phyloP scores from a whole-genome alignment of 2,797 vertebrate species.

The Brotula barbata region DNA sequence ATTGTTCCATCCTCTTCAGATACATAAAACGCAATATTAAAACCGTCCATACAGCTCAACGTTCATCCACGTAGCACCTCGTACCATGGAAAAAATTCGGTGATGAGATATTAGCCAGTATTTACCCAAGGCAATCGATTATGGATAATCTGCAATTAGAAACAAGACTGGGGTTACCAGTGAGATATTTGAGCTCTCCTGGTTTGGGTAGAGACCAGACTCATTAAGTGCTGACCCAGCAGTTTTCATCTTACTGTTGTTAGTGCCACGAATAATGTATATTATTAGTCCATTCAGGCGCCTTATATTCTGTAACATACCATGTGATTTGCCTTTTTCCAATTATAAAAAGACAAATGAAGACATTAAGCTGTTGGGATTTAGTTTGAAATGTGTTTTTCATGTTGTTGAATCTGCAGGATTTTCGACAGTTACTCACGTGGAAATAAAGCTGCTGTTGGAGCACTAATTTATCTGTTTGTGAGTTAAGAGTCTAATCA shows the following conservation, averaged over 20 bases:
- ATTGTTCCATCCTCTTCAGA: no score
- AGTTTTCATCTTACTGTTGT: constrained; percentile 45
- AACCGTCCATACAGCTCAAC: no score
- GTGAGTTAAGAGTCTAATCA: no score
- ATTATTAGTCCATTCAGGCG: constrained; percentile 1
- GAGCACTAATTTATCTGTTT: no score
- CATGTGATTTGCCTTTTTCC: constrained; percentile 46
- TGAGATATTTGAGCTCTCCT: constrained; percentile 39
- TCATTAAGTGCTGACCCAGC: constrained; percentile 27
- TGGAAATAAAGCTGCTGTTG: background rate
- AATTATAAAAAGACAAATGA: constrained; percentile 29
- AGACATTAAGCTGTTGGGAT: constrained; percentile 24
- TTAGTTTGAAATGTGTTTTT: no score
- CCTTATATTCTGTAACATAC: constrained; percentile 31
- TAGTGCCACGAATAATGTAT: constrained; percentile 3
- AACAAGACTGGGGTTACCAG: constrained; percentile 15
- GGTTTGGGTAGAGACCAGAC: constrained; percentile 48
- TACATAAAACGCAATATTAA: no score
- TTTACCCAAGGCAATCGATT: constrained; percentile 14
- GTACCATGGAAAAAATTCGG: background rate
- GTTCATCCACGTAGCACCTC: no score
- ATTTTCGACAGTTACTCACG: no score
- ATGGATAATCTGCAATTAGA: constrained; percentile 16
- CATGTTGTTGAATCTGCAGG: no score
- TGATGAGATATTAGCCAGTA: background rate